Conservation (phyloP, 2,888 invertebrate species). For the Aethes cnicana region DNA sequence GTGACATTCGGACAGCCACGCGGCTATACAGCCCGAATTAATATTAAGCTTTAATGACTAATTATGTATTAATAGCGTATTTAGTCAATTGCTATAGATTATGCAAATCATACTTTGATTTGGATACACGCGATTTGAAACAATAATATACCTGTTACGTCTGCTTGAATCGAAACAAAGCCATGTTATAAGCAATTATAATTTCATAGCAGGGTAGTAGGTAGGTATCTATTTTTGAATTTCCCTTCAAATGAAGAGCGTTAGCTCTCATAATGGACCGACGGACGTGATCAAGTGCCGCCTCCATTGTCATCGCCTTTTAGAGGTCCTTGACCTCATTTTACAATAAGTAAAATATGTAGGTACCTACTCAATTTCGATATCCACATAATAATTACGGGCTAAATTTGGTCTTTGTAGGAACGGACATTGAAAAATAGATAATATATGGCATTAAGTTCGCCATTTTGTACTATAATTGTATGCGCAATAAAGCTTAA, state of each 20-base stretch:
- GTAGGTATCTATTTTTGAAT: too few species aligned
- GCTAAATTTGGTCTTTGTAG: too few species aligned
- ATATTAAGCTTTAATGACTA: constrained; percentile 14
- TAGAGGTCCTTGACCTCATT: constrained; percentile 4
- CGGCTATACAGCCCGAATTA: constrained; percentile 12
- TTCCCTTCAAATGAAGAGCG: too few species aligned
- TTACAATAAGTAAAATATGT: too few species aligned
- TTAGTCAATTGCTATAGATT: not conserved
- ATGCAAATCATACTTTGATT: not conserved
- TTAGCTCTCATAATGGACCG: not conserved
- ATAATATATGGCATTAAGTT: too few species aligned
- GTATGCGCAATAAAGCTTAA: too few species aligned
- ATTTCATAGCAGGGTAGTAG: too few species aligned
- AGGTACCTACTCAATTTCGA: too few species aligned
- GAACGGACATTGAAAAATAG: too few species aligned
- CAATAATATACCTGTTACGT: not conserved
- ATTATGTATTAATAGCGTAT: constrained; percentile 11
- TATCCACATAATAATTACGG: too few species aligned
- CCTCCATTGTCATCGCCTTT: constrained; percentile 8
- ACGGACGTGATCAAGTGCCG: constrained; percentile 15
- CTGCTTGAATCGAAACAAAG: not conserved
- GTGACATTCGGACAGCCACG: constrained; percentile 9
- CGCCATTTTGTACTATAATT: too few species aligned
- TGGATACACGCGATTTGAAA: not conserved
- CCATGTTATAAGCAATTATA: too few species aligned